Conservation (phyloP, 2,797 vertebrate genomes). For the Aratinga solstitialis region DNA sequence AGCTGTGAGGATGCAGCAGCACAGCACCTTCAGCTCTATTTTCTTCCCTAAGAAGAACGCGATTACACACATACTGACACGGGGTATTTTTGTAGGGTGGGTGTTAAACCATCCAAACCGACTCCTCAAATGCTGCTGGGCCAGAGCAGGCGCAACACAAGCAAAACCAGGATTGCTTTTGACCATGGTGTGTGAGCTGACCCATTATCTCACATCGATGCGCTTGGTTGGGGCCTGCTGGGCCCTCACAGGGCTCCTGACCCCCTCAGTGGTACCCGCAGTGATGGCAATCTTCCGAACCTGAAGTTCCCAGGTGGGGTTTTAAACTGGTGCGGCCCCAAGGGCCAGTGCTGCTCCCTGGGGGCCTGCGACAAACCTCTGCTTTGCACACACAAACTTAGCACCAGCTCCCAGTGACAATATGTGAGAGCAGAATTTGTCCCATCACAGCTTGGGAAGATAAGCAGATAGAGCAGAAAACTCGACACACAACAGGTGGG, state of each 20-base stretch:
- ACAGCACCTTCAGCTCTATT: background rate
- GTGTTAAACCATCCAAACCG: background rate
- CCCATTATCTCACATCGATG: background rate
- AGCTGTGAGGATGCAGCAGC: background rate
- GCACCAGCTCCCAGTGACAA: too few relatives aligned
- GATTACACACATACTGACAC: background rate
- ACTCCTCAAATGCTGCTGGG: background rate
- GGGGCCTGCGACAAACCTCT: background rate
- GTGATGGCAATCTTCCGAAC: fast-evolving
- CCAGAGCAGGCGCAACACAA: fast-evolving
- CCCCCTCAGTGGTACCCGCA: background rate
- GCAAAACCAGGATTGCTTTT: background rate
- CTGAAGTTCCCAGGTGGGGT: background rate
- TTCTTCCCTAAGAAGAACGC: background rate
- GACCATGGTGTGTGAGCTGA: fast-evolving
- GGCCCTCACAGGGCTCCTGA: background rate
- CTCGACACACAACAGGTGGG: background rate
- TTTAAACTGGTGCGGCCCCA: background rate
- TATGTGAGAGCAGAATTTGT: background rate
- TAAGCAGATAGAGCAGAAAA: background rate
- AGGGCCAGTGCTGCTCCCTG: background rate
- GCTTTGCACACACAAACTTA: too few relatives aligned
- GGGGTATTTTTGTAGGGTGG: background rate
- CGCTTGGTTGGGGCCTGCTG: background rate
- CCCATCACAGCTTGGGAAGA: background rate